phyloP scores from a whole-genome alignment of 2,888 invertebrate species.

The Nezara viridula region DNA sequence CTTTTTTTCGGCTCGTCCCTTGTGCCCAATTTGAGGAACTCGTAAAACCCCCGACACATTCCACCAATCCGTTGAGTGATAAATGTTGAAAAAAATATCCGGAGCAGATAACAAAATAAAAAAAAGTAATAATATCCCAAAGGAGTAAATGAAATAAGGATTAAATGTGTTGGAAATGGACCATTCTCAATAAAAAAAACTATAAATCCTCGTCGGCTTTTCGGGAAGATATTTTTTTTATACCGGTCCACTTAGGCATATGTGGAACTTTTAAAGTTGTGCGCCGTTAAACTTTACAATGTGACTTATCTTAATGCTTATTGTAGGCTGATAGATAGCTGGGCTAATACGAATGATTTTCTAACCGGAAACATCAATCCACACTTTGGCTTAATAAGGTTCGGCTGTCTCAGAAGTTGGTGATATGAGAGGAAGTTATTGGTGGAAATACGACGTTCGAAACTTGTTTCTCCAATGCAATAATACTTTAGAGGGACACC shows the following conservation, averaged over 20 bases:
- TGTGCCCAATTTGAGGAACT: slow-evolving; percentile 13
- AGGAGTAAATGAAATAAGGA: slow-evolving; percentile 12
- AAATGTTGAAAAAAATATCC: background rate
- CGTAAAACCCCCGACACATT: slow-evolving; percentile 45
- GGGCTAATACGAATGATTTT: background rate
- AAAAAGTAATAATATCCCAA: background rate
- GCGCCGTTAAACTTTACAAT: slow-evolving; percentile 20
- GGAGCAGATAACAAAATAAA: background rate
- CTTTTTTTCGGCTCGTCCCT: slow-evolving; percentile 11
- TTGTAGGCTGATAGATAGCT: background rate
- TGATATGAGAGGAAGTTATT: background rate
- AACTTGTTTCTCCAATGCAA: background rate
- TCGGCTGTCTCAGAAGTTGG: slow-evolving; percentile 22
- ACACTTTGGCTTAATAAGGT: slow-evolving; percentile 6
- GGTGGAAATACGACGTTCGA: background rate
- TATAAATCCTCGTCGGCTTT: slow-evolving; percentile 32
- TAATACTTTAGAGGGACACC: slow-evolving; percentile 13
- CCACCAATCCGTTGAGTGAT: background rate
- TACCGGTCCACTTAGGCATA: slow-evolving; percentile 2
- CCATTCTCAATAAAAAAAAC: slow-evolving; percentile 6
- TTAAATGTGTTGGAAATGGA: slow-evolving; percentile 44
- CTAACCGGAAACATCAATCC: slow-evolving; percentile 19
- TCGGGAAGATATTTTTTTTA: background rate
- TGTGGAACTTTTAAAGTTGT: background rate
- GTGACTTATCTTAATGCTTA: slow-evolving; percentile 27